Conservation (phyloP, 2,797 vertebrate genomes). For the Garrulus glandarius region DNA sequence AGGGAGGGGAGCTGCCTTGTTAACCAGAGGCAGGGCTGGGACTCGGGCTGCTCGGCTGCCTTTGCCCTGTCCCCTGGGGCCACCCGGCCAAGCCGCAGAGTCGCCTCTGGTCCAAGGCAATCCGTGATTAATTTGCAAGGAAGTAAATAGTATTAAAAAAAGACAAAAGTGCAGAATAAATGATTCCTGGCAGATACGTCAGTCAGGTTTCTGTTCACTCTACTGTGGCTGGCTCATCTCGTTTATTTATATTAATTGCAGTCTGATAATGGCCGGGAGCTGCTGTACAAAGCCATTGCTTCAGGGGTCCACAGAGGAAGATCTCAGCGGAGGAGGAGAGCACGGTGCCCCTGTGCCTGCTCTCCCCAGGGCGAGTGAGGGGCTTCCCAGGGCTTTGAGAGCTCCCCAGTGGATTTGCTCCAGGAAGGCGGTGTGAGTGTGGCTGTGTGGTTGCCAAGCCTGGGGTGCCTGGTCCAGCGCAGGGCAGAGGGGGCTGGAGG, state of each 20-base stretch:
- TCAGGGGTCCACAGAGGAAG: not conserved
- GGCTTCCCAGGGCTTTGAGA: not conserved
- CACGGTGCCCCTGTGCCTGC: fast-evolving
- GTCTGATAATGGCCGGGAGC: not conserved
- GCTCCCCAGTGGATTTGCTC: not conserved
- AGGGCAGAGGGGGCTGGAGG: not conserved
- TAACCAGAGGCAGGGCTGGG: not conserved
- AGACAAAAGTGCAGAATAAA: not conserved
- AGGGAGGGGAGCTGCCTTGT: not conserved
- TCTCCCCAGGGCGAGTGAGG: not conserved
- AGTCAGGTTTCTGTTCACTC: not conserved
- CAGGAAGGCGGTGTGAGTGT: not conserved
- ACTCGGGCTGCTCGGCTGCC: not conserved
- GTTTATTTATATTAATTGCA: not conserved
- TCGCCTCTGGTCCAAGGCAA: not conserved
- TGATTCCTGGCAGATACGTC: not conserved
- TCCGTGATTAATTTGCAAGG: not conserved
- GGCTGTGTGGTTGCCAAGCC: not conserved
- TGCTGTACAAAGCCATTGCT: not conserved
- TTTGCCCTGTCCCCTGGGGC: not conserved
- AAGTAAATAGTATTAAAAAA: not conserved
- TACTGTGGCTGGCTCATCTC: not conserved
- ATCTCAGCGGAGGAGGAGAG: not conserved
- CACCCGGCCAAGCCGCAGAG: not conserved
- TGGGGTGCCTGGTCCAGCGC: fast-evolving